Base-by-base conservation (phyloP, 2,113 vertebrate species). In the Poeciliopsis prolifica region DNA sequence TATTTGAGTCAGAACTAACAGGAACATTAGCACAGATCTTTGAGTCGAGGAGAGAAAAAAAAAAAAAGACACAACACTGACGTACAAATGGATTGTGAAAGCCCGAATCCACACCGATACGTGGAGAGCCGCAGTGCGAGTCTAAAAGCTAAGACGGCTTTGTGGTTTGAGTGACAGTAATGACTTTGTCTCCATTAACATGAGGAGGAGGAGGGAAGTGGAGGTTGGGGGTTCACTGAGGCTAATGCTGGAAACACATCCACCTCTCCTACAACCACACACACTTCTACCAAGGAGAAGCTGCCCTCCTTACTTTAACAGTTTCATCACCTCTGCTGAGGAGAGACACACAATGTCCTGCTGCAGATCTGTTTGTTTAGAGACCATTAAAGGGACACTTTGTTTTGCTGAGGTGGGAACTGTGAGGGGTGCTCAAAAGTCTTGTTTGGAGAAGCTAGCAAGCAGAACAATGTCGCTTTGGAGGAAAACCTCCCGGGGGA, bases 171-270 rank as follows among this genome's bases (percentile, higher is more conserved):
- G 58, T 31, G 77, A 68, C 77, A 68, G 70, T 68, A 79, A 79
- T 79, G 77, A 73, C 70, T 63, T 30, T 63, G 70, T 51, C 70
- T 68, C 65, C 65, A 73, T 73, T 79, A 79, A 62, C 26, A 68
- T 54, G 58, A 68, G 70, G n/a, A 79, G 58, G 62, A 67, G 19
- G 75, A 71, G n/a, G n/a, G n/a, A n/a, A n/a, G n/a, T n/a, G n/a
- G n/a, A n/a, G 64, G 29, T 24, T 31, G 35, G 35, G 35, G 35
- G 76, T 48, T 79, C 40, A 54, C 30, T 40, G 58, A 73, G 65
- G 60, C 73, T 79, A 73, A 79, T 26, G 60, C 69, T 44, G 19
- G 35, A 48, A 40, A 30, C 22, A 48, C 61, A 35, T 37, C 58
- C 69, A 58, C 69, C 63, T 58, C 37, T 72, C 58, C 69, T 48